Evolutionary conservation across 2,888 invertebrate species (phyloP).

Genomic region (Catocala nupta): DNA sequence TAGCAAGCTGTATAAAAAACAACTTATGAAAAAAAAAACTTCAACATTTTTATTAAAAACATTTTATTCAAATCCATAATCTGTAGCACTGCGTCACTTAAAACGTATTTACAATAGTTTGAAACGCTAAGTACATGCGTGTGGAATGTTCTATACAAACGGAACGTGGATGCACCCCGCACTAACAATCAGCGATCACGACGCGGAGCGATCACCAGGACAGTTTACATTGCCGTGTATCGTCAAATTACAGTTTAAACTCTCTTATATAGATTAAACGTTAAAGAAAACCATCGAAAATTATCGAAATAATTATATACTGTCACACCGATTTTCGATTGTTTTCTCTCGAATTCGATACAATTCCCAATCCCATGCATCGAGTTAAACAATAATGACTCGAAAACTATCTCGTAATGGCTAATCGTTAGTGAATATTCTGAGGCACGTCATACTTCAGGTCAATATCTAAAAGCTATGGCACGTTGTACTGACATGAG

Average conservation of each 20-base stretch:
- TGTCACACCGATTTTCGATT: too few relatives aligned
- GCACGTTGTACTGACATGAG: slow-evolving; percentile 19
- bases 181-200: not conserved
- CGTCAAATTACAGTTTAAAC: too few relatives aligned
- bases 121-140: slow-evolving; percentile 76
- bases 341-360: too few relatives aligned
- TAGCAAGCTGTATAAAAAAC: too few relatives aligned
- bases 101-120: slow-evolving; percentile 77
- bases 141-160: slow-evolving; percentile 57
- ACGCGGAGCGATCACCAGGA: not conserved
- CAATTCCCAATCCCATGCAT: too few relatives aligned
- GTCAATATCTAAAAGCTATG: slow-evolving; percentile 27
- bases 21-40: slow-evolving; percentile 8
- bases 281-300: too few relatives aligned
- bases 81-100: slow-evolving; percentile 75
- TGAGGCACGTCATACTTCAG: slow-evolving; percentile 20
- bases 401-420: too few relatives aligned
- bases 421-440: too few relatives aligned
- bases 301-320: too few relatives aligned
- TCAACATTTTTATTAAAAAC: slow-evolving; percentile 66
- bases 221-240: too few relatives aligned
- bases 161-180: not conserved
- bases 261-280: too few relatives aligned
- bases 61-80: slow-evolving; percentile 84
- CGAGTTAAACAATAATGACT: too few relatives aligned